Evolutionary conservation across 1,140 invertebrate genomes (phyloP), one percentile per base, ranked within the genome.

Genomic region (Brachionus plicatilis): DNA sequence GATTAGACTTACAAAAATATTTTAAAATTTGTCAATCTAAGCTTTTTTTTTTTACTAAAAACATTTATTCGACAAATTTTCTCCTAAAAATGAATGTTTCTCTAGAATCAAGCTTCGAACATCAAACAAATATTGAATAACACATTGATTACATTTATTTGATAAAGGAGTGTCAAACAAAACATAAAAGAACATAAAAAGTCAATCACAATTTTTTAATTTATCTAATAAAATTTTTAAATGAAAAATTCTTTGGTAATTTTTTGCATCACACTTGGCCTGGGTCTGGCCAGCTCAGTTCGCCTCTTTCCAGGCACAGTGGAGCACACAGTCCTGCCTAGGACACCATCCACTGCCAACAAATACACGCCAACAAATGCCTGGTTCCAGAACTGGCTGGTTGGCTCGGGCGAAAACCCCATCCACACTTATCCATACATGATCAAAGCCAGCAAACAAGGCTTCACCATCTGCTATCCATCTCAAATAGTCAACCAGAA

Each of bases 401-500:
- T 80, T 0, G 76, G 76, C 17, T 8, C 76, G 4, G 76, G 76
- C 41, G 76, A 80, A 41, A 80, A 80, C 41, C 50, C 76, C 20
- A 65, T 80, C 1, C 27, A 60, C 8, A 60, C 76, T 17, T 60
- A 80, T 43, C 76, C 76, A 43, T 80, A 76, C n/a, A 37, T 76
- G 3, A 76, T 76, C 20, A 76, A 76, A 53, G 45, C 45, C 12
- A 50, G 20, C 24, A 76, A 20, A 33, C 1, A 76, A 12, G 72
- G 72, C 27, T 50, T 76, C 27, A 76, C 45, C 20, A 17, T 76
- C 9, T 76, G 72, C 47, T 76, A 76, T 53, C 72, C 72, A 47
- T 76, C 72, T 3, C 72, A 76, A 76, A 76, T 76, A 29, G 45
- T 76, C 14, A 76, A 76, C 27, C 72, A 76, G 50, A 76, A 76